Base-by-base conservation (phyloP, 2,888 invertebrate genomes). In the Papilio protenor region DNA sequence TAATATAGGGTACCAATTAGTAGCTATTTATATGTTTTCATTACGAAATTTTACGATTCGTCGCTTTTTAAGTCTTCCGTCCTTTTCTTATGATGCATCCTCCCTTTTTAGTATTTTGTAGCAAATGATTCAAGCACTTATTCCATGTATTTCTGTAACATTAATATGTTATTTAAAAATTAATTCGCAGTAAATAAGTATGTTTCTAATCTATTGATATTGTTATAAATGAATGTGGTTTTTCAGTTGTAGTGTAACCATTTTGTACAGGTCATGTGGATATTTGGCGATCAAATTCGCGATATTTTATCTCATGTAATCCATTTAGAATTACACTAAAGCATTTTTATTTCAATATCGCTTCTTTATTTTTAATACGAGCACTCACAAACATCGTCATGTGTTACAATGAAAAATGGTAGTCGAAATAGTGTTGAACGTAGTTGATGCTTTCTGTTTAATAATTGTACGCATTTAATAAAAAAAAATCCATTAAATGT, bases 251-350 rank as follows among this genome's bases (percentile, higher is more conserved):
- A 91, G 91, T 91, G 87, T 87, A 84, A 84, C 83, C 80, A 79
- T 59, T 81, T 89, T 94, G 94, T 94, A 92, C 93, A 93, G 94
- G 94, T 94, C 92, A 94, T 94, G 94, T 94, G 94, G 94, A 94
- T 94, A 94, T 94, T 94, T 94, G 90, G 94, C 94, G 94, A 94
- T 93, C 89, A 88, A 91, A 90, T 92, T 92, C 92, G 92, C 91
- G 92, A 87, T 86, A 83, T 89, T 86, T 85, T 79, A 81, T 80
- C 78, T 82, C 82, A 88, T 91, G 89, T 88, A 86, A 83, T 83
- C 82, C 90, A 92, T 90, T 84, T 89, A 91, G 89, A 86, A 82
- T 83, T 85, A 85, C 80, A 84, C 82, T 85, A 88, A 85, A 87
- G 87, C 88, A 88, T 74, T 64, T 75, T 87, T 88, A 89, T 90